Base-by-base conservation (phyloP, 2,888 invertebrate genomes). In the Spilarctia lutea region DNA sequence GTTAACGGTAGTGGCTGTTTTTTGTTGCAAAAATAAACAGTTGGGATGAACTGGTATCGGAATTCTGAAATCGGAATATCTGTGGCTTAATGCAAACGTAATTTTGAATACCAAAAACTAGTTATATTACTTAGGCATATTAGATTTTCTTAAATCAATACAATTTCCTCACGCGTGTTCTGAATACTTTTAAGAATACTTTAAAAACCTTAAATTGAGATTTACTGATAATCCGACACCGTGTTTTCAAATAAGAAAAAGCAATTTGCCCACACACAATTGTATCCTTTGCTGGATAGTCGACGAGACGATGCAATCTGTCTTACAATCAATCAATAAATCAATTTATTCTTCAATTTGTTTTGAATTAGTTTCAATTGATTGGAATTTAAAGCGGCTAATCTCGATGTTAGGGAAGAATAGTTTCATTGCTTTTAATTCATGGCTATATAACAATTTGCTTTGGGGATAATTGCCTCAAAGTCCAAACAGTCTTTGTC, bases 281-380 rank as follows among this genome's bases (percentile, higher is more conserved):
- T 30, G 27, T 63, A 27, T 30, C 16, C 30, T 18, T 27, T 2
- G 18, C 63, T 63, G 16, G 18, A 63, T 63, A 63, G 63, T 16
- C 2, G 30, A 63, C 63, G 30, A 63, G 30, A 63, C 63, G 16
- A 30, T 33, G 48, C 81, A 76, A 77, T 79, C 71, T 74, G 72
- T 68, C 70, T 74, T 82, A 78, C 81, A 80, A 82, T 82, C 81
- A 85, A 83, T 83, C 79, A 81, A 78, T 84, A 76, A 82, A 82
- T 85, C 75, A 80, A 80, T 80, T 77, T 76, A 75, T 74, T 73
- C 33, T 27, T 73, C 75, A 70, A 71, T 65, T 35, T 52, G 56
- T 33, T 60, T 75, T 63, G 71, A 67, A 68, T 79, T 56, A 72
- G 60, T 73, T 76, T 67, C 75, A 82, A 78, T 75, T 72, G 42